These are phyloP conservation scores for Philotrypesis tridentata DNA, from an alignment of 1,140 invertebrate genomes.

Conservation along the genomic window DNA sequence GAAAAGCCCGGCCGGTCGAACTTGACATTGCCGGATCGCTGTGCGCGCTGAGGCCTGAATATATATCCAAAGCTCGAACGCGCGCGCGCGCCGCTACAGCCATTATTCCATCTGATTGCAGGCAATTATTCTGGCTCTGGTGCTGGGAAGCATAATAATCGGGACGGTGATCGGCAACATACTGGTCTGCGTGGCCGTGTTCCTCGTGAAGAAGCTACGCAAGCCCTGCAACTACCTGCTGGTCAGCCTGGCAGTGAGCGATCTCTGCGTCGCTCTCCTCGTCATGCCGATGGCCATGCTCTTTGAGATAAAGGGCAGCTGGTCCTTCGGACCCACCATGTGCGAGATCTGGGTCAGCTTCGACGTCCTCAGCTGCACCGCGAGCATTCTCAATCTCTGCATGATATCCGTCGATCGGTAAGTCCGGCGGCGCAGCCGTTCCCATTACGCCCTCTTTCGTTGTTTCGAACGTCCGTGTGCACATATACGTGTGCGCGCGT, in stretches of 20 bases:
- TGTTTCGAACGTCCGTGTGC: no score
- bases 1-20: no score
- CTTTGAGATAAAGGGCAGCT: conserved; percentile 86
- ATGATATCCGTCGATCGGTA: conserved; percentile 90
- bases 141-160: conserved; percentile 84
- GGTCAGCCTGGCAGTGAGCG: conserved; percentile 92
- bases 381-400: conserved; percentile 93
- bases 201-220: conserved; percentile 88
- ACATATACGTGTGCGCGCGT: no score
- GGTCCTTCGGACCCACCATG: conserved; percentile 88
- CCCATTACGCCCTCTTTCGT: no score
- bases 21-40: no score
- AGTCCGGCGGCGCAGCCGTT: no score
- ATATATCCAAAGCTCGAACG: no score
- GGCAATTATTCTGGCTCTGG: conserved; percentile 81
- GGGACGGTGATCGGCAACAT: conserved; percentile 92
- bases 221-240: conserved; percentile 90
- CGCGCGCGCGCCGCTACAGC: no score
- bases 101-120: conserved; percentile 58
- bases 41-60: no score
- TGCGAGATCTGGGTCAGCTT: conserved; percentile 92
- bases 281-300: conserved; percentile 92
- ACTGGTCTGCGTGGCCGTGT: conserved; percentile 91
- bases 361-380: conserved; percentile 88
- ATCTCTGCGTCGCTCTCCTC: conserved; percentile 86